Conservation (phyloP, 2,113 vertebrate genomes). For the Henicopernis longicauda region DNA sequence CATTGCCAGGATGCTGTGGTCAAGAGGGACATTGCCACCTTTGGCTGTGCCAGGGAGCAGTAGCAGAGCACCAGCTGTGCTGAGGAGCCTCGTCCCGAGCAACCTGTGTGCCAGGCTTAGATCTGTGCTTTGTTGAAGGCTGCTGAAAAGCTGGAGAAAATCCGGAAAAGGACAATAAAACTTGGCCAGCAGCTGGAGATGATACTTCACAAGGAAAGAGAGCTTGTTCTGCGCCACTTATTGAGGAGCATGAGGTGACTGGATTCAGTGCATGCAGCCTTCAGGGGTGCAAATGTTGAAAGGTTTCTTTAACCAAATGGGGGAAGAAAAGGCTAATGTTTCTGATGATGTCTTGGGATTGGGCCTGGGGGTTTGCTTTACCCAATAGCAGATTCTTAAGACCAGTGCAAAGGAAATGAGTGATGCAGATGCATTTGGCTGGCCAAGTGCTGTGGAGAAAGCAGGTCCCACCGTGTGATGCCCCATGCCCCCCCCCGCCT, state of each 20-base stretch:
- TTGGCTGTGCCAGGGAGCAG: not conserved
- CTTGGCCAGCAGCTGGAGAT: not conserved
- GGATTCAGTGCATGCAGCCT: not conserved
- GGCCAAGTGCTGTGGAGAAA: not conserved
- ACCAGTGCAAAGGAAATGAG: not conserved
- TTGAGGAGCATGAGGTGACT: not conserved
- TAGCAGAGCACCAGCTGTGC: not conserved
- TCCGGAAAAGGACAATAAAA: not conserved
- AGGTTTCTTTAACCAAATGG: not conserved
- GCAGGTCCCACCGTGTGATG: rapidly evolving
- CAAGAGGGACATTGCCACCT: not conserved
- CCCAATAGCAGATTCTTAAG: not conserved
- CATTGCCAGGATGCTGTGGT: not conserved
- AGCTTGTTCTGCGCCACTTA: not conserved
- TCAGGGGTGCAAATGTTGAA: not conserved
- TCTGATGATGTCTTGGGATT: not conserved
- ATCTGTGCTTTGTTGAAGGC: not conserved
- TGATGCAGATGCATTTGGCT: not conserved
- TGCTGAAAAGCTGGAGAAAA: not conserved
- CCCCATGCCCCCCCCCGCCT: not conserved
- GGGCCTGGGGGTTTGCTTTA: not conserved
- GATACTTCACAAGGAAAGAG: not conserved
- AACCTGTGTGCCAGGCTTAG: not conserved
- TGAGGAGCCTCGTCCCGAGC: not conserved
- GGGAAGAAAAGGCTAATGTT: not conserved